Evolutionary conservation across 2,113 vertebrate genomes (phyloP).

Genomic region (Sylvietta virens): DNA sequence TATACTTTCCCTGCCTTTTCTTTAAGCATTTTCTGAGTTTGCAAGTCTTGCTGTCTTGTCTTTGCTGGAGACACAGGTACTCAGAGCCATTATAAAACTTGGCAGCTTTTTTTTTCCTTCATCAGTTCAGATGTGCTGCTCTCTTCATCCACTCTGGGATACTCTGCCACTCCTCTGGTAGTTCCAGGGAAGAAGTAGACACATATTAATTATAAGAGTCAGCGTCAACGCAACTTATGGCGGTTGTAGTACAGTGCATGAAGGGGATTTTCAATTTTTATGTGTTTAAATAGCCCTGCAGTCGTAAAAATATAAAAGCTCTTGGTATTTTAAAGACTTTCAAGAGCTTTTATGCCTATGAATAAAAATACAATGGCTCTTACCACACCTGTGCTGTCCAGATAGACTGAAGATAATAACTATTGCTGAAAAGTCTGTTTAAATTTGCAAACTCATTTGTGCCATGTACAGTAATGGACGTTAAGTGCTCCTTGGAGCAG

Average conservation of each 20-base stretch:
- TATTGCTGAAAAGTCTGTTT: background rate
- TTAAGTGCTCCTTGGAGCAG: slow-evolving; percentile 9
- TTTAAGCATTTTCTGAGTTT: background rate
- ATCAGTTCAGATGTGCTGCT: background rate
- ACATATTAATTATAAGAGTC: background rate
- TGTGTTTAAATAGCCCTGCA: background rate
- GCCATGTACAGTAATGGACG: background rate
- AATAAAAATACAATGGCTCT: background rate
- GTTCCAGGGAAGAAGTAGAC: background rate
- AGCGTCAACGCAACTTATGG: background rate
- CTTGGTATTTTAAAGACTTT: background rate
- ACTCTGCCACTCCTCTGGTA: background rate
- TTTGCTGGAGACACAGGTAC: background rate
- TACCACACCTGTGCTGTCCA: background rate
- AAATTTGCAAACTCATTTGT: background rate
- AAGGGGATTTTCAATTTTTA: background rate
- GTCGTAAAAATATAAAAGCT: background rate
- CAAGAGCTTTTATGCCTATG: background rate
- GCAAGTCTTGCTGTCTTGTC: background rate
- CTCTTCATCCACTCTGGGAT: background rate
- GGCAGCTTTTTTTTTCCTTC: background rate
- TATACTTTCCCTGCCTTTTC: background rate
- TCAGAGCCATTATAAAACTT: background rate
- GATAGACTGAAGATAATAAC: background rate
- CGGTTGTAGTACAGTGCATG: background rate